Conservation (phyloP, 2,113 vertebrate genomes). For the Caranx ignobilis region DNA sequence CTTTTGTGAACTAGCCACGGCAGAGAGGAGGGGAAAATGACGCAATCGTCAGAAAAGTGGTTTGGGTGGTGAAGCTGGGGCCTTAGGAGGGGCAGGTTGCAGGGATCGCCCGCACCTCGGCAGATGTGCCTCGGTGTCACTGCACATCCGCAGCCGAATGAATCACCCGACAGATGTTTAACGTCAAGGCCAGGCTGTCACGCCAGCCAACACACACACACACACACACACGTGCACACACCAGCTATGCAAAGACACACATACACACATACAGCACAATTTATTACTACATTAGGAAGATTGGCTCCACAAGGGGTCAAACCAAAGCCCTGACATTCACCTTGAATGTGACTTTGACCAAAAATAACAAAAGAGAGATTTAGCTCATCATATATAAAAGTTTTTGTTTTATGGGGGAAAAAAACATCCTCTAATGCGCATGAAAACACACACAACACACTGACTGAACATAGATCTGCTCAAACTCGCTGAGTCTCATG, state of each 20-base stretch:
- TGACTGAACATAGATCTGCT: constrained; percentile 24
- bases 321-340: constrained; percentile 42
- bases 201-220: constrained; percentile 43
- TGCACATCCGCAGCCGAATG: constrained; percentile 72
- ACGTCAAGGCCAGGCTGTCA: constrained; percentile 77
- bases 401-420: not conserved
- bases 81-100: constrained; percentile 70
- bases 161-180: constrained; percentile 85
- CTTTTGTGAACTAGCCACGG: constrained; percentile 72
- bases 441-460: constrained; percentile 32
- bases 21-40: constrained; percentile 71
- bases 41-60: constrained; percentile 67
- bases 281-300: constrained; percentile 44
- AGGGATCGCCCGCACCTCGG: constrained; percentile 66
- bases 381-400: constrained; percentile 8
- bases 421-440: constrained; percentile 9
- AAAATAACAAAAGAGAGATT: constrained; percentile 39
- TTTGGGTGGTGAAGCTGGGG: constrained; percentile 67
- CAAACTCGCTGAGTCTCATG: constrained; percentile 39
- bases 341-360: constrained; percentile 60
- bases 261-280: constrained; percentile 38
- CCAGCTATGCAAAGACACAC: constrained; percentile 30
- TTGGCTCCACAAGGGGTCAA: constrained; percentile 63
- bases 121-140: constrained; percentile 82
- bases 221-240: constrained; percentile 39